A percentile compares a stretch with the other conserved stretches of the same genome.
Conservation (phyloP, 2,888 invertebrate genomes). For the Cephus nigrinus region DNA sequence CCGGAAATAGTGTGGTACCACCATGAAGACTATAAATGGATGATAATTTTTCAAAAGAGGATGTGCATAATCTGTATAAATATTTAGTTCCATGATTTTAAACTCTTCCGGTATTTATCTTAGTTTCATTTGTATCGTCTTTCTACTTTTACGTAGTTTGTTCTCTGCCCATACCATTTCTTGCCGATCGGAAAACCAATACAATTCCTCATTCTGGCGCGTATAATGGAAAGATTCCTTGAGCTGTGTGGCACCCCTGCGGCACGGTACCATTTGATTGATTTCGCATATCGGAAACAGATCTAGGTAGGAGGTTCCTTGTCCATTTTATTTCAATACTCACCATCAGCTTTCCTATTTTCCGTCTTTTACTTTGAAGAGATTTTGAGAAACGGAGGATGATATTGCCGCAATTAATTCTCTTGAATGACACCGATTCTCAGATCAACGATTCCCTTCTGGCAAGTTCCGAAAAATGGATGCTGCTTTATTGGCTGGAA, state of each 20-base stretch:
- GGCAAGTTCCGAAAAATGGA: background rate
- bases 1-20: background rate
- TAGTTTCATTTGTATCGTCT: background rate
- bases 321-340: background rate
- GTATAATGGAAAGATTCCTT: background rate
- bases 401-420: background rate
- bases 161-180: background rate
- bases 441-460: background rate
- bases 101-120: background rate
- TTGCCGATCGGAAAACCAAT: background rate
- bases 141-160: background rate
- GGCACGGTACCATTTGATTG: background rate
- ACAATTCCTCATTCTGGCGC: background rate
- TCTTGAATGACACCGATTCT: background rate
- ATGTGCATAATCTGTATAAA: background rate
- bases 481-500: background rate
- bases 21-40: background rate
- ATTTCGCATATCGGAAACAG: slow-evolving; percentile 1
- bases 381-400: background rate
- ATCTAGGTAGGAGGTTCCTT: background rate
- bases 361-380: background rate
- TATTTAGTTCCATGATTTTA: background rate
- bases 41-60: background rate
- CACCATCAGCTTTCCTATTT: background rate
- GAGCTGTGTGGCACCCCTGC: background rate